Evolutionary conservation across 2,113 vertebrate genomes (phyloP).

Genomic region (Prolemur simus): DNA sequence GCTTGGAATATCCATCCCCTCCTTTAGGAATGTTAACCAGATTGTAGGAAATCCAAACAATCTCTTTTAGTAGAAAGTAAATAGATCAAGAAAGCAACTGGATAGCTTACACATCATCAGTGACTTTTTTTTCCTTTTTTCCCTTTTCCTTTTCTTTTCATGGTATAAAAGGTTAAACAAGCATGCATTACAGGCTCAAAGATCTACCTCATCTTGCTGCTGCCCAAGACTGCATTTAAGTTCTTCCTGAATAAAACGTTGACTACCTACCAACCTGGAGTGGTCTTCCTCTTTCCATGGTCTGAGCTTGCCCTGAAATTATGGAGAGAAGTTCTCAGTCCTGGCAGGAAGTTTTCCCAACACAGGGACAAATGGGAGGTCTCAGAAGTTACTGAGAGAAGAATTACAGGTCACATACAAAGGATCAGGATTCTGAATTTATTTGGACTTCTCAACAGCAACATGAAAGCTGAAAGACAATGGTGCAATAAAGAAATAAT

Average conservation of each 20-base stretch:
- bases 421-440: not conserved
- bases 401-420: not conserved
- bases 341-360: not conserved
- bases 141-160: not conserved
- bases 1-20: not conserved
- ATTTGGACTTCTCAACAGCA: not conserved
- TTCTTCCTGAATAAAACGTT: not conserved
- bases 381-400: not conserved
- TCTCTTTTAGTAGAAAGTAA: not conserved
- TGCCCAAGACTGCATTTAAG: not conserved
- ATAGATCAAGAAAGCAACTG: not conserved
- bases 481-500: no score
- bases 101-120: not conserved
- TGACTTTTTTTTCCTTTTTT: not conserved
- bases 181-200: not conserved
- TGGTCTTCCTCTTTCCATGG: not conserved
- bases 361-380: not conserved
- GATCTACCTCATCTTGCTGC: not conserved
- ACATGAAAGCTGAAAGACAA: not conserved
- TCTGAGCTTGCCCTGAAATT: not conserved
- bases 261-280: not conserved
- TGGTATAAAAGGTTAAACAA: not conserved
- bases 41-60: not conserved
- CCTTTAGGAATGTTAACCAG: not conserved
- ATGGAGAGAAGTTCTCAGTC: not conserved